These are phyloP conservation scores for Nematolebias whitei DNA, from an alignment of 2,113 vertebrate genomes.

Conservation along the genomic window DNA sequence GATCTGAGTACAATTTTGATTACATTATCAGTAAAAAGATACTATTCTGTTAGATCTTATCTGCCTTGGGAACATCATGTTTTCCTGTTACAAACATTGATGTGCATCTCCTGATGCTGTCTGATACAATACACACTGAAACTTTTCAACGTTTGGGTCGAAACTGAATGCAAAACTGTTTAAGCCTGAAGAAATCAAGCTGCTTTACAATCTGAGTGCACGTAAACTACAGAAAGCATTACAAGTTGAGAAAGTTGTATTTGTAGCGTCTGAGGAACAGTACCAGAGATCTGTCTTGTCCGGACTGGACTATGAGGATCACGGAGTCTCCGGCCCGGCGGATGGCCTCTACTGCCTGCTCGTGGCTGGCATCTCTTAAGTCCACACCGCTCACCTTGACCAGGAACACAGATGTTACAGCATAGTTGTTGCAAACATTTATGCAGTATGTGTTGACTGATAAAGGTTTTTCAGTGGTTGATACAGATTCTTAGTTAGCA, in stretches of 20 bases:
- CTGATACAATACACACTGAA: neutral
- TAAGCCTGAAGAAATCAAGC: neutral
- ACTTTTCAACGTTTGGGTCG: conserved; percentile 1
- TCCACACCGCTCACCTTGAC: conserved; percentile 92
- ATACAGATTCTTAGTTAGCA: no score
- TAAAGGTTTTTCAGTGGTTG: no score
- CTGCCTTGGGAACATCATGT: conserved; percentile 19
- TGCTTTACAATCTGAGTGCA: neutral
- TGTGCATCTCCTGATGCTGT: conserved; percentile 1
- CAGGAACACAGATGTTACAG: neutral
- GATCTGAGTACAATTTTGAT: conserved; percentile 8
- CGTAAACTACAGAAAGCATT: neutral
- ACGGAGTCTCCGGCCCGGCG: conserved; percentile 91
- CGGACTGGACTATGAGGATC: conserved; percentile 91
- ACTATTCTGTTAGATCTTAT: conserved; percentile 18
- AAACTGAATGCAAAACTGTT: conserved; percentile 12
- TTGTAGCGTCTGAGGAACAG: conserved; percentile 37
- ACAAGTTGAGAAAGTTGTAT: neutral
- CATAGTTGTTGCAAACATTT: no score
- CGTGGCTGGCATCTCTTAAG: conserved; percentile 93
- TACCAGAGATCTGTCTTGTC: conserved; percentile 87
- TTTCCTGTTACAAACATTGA: conserved; percentile 21
- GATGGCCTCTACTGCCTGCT: conserved; percentile 96
- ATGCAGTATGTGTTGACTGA: no score
- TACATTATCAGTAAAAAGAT: conserved; percentile 8